Percentiles rank a stretch among this genome's conserved stretches.
phyloP scores from a whole-genome alignment of 2,113 vertebrate genomes.

The Rhipidura dahli region DNA sequence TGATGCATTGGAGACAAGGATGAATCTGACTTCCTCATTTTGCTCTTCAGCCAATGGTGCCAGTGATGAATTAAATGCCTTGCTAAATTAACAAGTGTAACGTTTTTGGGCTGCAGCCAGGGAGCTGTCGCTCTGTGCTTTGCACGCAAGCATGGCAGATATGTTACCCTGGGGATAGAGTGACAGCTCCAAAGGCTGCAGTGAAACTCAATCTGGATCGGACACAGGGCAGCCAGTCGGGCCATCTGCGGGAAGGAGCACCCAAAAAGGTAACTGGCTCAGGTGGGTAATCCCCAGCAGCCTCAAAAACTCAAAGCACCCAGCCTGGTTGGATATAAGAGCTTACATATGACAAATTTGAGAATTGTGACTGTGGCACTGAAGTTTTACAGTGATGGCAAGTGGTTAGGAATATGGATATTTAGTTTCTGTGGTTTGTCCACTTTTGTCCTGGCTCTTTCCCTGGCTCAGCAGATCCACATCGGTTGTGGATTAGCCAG shows the following conservation, averaged over 20 bases:
- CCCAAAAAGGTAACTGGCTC: slow-evolving; percentile 9
- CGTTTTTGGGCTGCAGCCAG: not conserved
- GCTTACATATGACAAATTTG: not conserved
- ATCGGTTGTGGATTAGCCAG: fast-evolving
- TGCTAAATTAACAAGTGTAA: slow-evolving; percentile 23
- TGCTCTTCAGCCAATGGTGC: not conserved
- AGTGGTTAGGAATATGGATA: not conserved
- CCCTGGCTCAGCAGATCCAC: not conserved
- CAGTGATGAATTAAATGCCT: not conserved
- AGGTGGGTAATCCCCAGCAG: not conserved
- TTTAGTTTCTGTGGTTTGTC: not conserved
- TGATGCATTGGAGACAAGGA: not conserved
- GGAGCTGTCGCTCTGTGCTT: not conserved
- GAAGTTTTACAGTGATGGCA: not conserved
- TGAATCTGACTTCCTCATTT: not conserved
- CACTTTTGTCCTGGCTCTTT: not conserved
- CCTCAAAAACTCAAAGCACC: not conserved
- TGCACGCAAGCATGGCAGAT: not conserved
- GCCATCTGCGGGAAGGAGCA: not conserved
- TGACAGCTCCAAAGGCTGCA: slow-evolving; percentile 1
- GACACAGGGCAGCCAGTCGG: not conserved
- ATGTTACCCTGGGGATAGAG: slow-evolving; percentile 10
- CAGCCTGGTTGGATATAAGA: fast-evolving
- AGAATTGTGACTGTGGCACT: not conserved
- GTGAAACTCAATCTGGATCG: not conserved